phyloP scores from a whole-genome alignment of 2,113 vertebrate genomes.

The Phalacrocorax aristotelis region DNA sequence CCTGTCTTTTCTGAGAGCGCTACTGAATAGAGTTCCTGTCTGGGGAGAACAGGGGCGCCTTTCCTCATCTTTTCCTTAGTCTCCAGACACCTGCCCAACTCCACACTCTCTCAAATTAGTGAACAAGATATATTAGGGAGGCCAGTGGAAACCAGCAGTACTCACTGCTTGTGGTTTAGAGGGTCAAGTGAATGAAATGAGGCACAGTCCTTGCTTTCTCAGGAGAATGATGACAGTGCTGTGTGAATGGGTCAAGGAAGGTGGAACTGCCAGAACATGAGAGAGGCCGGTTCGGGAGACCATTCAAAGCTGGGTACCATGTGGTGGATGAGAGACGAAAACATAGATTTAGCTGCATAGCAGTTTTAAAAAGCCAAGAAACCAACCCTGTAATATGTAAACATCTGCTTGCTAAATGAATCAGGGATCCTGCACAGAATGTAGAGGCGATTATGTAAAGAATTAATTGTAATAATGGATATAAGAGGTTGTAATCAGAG shows the following conservation, averaged over 20 bases:
- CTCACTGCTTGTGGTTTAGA: background rate
- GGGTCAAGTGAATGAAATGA: background rate
- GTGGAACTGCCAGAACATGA: background rate
- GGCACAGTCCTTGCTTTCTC: background rate
- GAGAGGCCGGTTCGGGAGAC: background rate
- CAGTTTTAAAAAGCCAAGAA: background rate
- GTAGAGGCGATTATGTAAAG: background rate
- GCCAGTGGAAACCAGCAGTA: background rate
- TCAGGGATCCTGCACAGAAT: background rate
- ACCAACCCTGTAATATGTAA: background rate
- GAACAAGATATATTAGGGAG: background rate
- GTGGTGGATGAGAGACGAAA: background rate
- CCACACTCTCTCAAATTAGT: background rate
- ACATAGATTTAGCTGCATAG: background rate
- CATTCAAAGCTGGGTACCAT: background rate
- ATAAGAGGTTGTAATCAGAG: background rate
- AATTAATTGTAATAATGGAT: background rate
- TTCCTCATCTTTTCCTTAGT: background rate
- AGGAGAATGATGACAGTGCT: background rate
- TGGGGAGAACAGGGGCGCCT: background rate
- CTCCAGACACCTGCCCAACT: background rate
- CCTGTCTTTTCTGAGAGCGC: background rate
- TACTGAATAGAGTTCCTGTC: background rate
- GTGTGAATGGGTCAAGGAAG: background rate
- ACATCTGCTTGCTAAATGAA: background rate